These are phyloP conservation scores for Sminthurinus signatus DNA, from an alignment of 1,140 invertebrate species.

Conservation along the genomic window DNA sequence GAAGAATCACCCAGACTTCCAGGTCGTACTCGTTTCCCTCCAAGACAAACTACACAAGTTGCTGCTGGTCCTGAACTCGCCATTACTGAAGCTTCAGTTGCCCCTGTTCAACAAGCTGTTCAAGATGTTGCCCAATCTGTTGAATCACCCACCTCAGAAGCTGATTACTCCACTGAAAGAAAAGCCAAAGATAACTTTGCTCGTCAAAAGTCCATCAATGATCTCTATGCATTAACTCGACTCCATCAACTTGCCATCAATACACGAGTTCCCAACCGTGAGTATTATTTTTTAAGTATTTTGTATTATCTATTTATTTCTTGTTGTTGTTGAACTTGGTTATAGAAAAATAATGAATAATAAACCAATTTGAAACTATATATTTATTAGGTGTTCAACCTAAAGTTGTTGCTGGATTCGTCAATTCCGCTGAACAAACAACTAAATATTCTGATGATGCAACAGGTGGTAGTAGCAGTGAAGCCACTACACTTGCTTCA, in stretches of 20 bases:
- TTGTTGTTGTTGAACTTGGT: no score
- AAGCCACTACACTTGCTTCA: constrained; percentile 31
- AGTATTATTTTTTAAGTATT: neutral
- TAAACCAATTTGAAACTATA: no score
- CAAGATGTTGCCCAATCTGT: constrained; percentile 4
- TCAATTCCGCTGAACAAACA: constrained; percentile 25
- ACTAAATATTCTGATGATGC: constrained; percentile 17
- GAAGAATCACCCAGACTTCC: constrained; percentile 9
- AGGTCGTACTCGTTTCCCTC: constrained; percentile 30
- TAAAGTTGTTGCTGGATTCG: constrained; percentile 24
- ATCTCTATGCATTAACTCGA: constrained; percentile 36
- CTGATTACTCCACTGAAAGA: no score
- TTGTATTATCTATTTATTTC: no score
- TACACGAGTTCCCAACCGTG: constrained; percentile 25
- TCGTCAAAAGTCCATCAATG: constrained; percentile 33
- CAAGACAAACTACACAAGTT: constrained; percentile 9
- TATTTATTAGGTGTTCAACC: constrained; percentile 14
- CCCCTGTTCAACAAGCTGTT: neutral
- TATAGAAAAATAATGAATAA: no score
- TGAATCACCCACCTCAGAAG: neutral
- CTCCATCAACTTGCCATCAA: constrained; percentile 39
- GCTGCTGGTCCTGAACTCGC: constrained; percentile 4
- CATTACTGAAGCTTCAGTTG: neutral
- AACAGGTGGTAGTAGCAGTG: constrained; percentile 15
- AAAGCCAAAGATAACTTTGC: constrained; percentile 38